Percentiles rank a stretch among this genome's conserved stretches.
phyloP scores from a whole-genome alignment of 2,888 invertebrate genomes.

The Dicyrtoma fusca region DNA sequence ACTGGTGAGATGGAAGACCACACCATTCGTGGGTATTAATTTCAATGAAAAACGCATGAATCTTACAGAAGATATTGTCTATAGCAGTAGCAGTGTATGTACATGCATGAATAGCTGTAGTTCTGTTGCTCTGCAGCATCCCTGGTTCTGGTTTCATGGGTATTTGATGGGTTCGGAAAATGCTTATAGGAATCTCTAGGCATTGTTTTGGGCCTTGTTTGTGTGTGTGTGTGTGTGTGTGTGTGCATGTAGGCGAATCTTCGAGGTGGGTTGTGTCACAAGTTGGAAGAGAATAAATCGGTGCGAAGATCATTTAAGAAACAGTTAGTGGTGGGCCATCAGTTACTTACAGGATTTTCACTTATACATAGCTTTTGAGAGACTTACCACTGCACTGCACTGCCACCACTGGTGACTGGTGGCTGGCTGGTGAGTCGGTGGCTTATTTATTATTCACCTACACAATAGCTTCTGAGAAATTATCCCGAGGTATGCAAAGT shows the following conservation, averaged over 20 bases:
- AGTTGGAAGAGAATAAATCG: slow-evolving; percentile 16
- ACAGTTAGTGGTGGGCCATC: slow-evolving; percentile 22
- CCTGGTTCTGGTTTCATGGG: too few species aligned
- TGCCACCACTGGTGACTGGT: slow-evolving; percentile 2
- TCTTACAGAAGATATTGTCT: too few species aligned
- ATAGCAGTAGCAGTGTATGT: too few species aligned
- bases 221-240: not conserved
- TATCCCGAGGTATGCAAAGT: not conserved
- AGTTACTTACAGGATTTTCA: slow-evolving; percentile 20
- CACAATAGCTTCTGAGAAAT: slow-evolving; percentile 25
- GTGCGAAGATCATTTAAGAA: slow-evolving; percentile 29
- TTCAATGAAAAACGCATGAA: not conserved
- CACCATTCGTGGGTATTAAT: not conserved
- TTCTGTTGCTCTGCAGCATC: too few species aligned
- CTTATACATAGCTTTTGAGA: not conserved
- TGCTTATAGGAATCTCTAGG: too few species aligned
- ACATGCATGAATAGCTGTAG: too few species aligned
- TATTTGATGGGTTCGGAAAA: too few species aligned
- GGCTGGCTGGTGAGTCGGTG: slow-evolving; percentile 11
- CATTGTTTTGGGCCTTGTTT: not conserved
- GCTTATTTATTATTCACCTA: slow-evolving; percentile 29
- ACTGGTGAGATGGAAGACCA: too few species aligned
- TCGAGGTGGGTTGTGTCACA: slow-evolving; percentile 25
- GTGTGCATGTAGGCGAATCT: slow-evolving; percentile 8
- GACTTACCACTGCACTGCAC: slow-evolving; percentile 9